Evolutionary conservation across 2,888 invertebrate species (phyloP).

Genomic region (Antitype chi): DNA sequence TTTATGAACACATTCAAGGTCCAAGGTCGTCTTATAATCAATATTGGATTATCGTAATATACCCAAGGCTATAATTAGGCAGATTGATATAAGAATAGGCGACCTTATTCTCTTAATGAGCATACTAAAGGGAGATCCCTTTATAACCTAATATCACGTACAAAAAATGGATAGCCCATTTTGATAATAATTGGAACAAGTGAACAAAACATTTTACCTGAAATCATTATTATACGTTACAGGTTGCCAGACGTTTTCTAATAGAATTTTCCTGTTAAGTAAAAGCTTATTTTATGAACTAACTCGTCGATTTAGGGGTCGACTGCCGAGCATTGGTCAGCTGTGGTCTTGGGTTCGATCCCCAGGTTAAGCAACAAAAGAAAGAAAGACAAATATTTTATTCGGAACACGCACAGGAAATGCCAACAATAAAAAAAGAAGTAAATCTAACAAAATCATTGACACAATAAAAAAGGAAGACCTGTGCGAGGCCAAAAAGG

Average conservation of each 20-base stretch:
- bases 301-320: not conserved
- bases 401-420: too few relatives aligned
- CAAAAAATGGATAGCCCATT: not conserved
- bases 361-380: not conserved
- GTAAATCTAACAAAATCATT: too few relatives aligned
- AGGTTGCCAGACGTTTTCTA: not conserved
- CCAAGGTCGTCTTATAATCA: not conserved
- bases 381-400: too few relatives aligned
- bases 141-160: not conserved
- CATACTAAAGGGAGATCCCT: constrained; percentile 4
- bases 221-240: not conserved
- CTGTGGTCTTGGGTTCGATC: not conserved
- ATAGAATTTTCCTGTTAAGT: not conserved
- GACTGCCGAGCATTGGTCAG: not conserved
- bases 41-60: constrained; percentile 12
- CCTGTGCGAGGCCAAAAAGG: too few relatives aligned
- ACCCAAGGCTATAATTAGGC: constrained; percentile 27
- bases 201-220: not conserved
- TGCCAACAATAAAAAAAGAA: too few relatives aligned
- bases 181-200: not conserved
- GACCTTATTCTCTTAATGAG: constrained; percentile 14
- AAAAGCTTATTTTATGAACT: not conserved
- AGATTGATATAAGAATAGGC: constrained; percentile 21
- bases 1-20: not conserved
- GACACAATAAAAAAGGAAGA: too few relatives aligned